Percentiles rank a stretch among this genome's conserved stretches.
phyloP scores from a whole-genome alignment of 2,113 vertebrate genomes.

The Willisornis vidua region DNA sequence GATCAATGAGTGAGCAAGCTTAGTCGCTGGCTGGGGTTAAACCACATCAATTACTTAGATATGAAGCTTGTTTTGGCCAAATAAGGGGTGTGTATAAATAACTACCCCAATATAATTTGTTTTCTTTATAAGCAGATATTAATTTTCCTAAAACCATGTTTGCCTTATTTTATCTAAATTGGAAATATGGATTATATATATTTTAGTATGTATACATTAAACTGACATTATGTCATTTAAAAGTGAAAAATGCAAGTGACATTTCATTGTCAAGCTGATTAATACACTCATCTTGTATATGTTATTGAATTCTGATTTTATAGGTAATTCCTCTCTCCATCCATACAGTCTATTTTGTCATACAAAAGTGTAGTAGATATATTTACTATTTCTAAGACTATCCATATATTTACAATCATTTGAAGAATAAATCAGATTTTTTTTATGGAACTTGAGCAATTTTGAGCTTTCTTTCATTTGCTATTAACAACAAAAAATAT shows the following conservation, averaged over 20 bases:
- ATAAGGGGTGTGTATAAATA: neutral
- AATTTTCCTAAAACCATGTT: neutral
- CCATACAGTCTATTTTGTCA: neutral
- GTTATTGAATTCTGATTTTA: neutral
- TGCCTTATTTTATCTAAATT: neutral
- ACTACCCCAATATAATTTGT: neutral
- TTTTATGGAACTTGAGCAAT: neutral
- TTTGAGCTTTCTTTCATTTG: constrained; percentile 18
- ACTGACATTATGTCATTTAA: neutral
- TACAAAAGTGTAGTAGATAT: neutral
- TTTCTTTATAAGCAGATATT: neutral
- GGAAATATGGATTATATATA: neutral
- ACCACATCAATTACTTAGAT: neutral
- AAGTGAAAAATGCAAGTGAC: neutral
- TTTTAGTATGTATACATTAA: neutral
- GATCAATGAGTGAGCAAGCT: neutral
- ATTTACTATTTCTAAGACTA: neutral
- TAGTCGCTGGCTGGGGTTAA: neutral
- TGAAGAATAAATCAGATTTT: constrained; percentile 4
- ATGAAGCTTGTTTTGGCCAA: neutral
- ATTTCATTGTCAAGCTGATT: neutral
- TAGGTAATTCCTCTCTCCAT: neutral
- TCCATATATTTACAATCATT: neutral
- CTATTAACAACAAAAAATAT: constrained; percentile 36
- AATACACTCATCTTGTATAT: neutral